phyloP scores from a whole-genome alignment of 2,888 invertebrate species.

The Pachymerium ferrugineum region DNA sequence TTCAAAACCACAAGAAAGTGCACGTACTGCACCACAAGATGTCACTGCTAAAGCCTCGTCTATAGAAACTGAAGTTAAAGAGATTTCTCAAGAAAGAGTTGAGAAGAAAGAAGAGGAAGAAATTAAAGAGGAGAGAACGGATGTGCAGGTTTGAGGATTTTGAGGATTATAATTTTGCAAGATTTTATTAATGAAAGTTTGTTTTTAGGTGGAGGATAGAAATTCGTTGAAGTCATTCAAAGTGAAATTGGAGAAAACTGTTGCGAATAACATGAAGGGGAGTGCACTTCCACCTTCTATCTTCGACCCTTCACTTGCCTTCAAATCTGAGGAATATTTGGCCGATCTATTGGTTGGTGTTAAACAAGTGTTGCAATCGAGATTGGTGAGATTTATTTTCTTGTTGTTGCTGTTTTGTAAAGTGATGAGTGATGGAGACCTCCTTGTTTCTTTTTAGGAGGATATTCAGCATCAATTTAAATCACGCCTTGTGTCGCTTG shows the following conservation, averaged over 20 bases:
- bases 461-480: conserved; percentile 52
- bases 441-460: conserved; percentile 48
- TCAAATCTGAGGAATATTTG: conserved; percentile 67
- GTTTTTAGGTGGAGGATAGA: neutral
- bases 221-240: neutral
- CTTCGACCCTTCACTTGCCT: conserved; percentile 20
- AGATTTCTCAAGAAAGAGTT: too few species aligned
- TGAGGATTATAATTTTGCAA: neutral
- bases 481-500: conserved; percentile 63
- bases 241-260: neutral
- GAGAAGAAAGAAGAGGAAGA: too few species aligned
- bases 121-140: neutral
- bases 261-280: neutral
- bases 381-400: conserved; percentile 47
- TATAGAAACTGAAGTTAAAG: too few species aligned
- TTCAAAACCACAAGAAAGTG: neutral
- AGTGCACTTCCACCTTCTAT: neutral
- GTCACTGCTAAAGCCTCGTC: neutral
- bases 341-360: conserved; percentile 72
- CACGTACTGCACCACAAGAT: neutral
- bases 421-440: too few species aligned
- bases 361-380: conserved; percentile 69
- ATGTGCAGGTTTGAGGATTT: neutral
- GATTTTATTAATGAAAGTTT: neutral
- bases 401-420: neutral